Conservation (phyloP, 2,113 vertebrate species). For the Aptenodytes forsteri region DNA sequence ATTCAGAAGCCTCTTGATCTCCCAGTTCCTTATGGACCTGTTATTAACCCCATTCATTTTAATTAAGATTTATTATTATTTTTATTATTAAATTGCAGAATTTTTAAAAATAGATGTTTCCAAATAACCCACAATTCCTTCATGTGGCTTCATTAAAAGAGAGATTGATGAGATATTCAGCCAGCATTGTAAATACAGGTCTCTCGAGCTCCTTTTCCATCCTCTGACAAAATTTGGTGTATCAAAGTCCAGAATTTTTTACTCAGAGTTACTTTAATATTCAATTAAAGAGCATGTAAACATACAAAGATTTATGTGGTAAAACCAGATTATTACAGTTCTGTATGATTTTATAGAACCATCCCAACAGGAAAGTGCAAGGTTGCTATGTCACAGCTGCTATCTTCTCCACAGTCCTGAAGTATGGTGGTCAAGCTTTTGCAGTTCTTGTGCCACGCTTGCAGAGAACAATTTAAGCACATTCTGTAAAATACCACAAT, state of each 20-base stretch:
- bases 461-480: constrained; percentile 32
- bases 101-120: constrained; percentile 36
- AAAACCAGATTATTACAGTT: not conserved
- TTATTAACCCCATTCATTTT: constrained; percentile 70
- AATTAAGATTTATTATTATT: constrained; percentile 71
- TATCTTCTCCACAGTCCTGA: not conserved
- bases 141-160: not conserved
- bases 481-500: not conserved
- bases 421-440: not conserved
- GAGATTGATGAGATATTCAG: not conserved
- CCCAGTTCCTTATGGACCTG: constrained; percentile 57
- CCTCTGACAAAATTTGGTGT: not conserved
- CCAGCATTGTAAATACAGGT: not conserved
- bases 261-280: not conserved
- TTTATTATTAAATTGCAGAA: constrained; percentile 31
- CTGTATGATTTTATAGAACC: not conserved
- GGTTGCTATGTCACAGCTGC: not conserved
- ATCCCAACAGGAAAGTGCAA: not conserved
- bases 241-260: not conserved
- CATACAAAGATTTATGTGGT: not conserved
- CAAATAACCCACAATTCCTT: constrained; percentile 38
- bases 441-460: not conserved
- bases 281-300: not conserved
- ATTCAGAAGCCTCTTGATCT: constrained; percentile 68
- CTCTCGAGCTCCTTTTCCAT: not conserved